Evolutionary conservation across 2,888 invertebrate genomes (phyloP).

Genomic region (Cosmia pyralina): DNA sequence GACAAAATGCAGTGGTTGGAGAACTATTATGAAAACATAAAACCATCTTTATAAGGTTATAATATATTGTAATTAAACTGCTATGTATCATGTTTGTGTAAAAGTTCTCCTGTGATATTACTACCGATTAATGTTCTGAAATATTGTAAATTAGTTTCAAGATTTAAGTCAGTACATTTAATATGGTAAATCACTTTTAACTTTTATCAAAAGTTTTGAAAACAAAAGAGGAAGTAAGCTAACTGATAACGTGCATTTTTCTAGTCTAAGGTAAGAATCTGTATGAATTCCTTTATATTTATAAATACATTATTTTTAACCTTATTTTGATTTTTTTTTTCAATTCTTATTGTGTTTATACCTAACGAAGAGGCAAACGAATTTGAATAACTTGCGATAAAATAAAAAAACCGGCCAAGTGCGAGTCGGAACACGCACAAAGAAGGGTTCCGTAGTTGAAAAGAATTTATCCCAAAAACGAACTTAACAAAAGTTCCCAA

Average conservation of each 20-base stretch:
- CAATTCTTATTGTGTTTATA: background rate
- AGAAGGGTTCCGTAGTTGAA: no score
- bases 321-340: constrained; percentile 30
- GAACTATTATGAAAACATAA: constrained; percentile 18
- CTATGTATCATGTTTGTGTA: background rate
- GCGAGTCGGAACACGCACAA: no score
- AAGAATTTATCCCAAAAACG: no score
- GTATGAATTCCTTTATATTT: constrained; percentile 65
- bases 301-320: constrained; percentile 58
- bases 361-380: background rate
- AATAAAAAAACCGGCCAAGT: background rate
- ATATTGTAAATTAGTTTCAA: constrained; percentile 30
- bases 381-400: background rate
- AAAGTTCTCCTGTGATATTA: constrained; percentile 18
- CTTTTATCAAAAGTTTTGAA: constrained; percentile 10
- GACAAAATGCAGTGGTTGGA: constrained; percentile 7
- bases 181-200: constrained; percentile 15
- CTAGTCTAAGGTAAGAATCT: constrained; percentile 73
- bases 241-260: constrained; percentile 55
- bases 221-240: constrained; percentile 27
- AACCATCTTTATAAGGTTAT: background rate
- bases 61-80: constrained; percentile 7
- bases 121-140: constrained; percentile 34
- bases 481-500: no score
- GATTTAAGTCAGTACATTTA: constrained; percentile 38